Evolutionary conservation across 2,113 vertebrate genomes (phyloP).

Genomic region (Gymnorhina tibicen): DNA sequence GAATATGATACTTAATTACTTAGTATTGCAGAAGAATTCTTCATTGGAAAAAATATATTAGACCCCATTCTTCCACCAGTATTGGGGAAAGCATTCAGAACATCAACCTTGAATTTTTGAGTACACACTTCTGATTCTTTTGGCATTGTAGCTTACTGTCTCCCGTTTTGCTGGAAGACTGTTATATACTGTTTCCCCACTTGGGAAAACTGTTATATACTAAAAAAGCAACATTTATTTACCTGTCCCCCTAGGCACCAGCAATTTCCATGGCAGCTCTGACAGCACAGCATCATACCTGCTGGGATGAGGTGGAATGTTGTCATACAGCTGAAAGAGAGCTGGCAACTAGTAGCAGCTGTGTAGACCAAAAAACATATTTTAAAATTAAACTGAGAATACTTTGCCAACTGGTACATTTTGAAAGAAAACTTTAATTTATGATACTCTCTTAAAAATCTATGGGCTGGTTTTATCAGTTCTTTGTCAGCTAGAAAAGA

Average conservation of each 20-base stretch:
- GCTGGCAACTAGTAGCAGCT: background rate
- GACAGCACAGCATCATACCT: conserved; percentile 30
- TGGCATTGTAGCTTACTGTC: background rate
- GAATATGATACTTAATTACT: background rate
- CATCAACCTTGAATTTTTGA: background rate
- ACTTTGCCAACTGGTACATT: background rate
- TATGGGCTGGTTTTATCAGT: background rate
- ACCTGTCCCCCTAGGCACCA: background rate
- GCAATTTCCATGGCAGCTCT: conserved; percentile 24
- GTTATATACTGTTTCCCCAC: background rate
- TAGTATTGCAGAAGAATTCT: background rate
- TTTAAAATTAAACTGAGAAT: background rate
- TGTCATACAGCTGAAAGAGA: conserved; percentile 39
- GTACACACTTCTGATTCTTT: background rate
- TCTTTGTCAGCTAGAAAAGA: background rate
- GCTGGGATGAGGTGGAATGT: conserved; percentile 36
- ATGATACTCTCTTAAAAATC: background rate
- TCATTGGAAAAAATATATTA: background rate
- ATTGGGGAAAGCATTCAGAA: background rate
- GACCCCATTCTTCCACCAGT: background rate
- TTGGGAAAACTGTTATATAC: background rate
- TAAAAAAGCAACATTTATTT: conserved; percentile 32
- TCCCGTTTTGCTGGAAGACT: background rate
- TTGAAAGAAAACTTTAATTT: background rate
- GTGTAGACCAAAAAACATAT: background rate